Evolutionary conservation across 92 coral and sea anemone genomes (phyloP).

Genomic region (Epizoanthus stellaris): DNA sequence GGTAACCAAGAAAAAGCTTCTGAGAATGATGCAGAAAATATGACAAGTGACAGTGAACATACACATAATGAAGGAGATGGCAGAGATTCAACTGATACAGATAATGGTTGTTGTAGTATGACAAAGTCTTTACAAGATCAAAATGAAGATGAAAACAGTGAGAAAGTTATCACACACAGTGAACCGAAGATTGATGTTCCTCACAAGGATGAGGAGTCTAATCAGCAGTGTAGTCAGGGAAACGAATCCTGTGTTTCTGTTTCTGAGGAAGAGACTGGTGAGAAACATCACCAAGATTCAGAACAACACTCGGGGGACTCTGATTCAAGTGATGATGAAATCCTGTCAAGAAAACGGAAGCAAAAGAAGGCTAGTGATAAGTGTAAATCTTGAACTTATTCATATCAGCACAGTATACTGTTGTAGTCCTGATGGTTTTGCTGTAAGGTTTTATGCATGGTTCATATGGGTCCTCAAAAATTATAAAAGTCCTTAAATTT

Average conservation of each 20-base stretch:
- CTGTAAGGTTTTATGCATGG: too few relatives aligned
- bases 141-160: not conserved
- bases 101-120: not conserved
- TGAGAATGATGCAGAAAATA: not conserved
- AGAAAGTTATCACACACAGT: too few relatives aligned
- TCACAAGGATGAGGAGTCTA: too few relatives aligned
- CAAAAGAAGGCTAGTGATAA: not conserved
- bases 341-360: not conserved
- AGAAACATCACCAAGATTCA: not conserved
- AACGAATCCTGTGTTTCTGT: not conserved
- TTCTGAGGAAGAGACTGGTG: not conserved
- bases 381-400: not conserved
- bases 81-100: not conserved
- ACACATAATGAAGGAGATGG: not conserved
- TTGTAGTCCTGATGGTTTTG: too few relatives aligned
- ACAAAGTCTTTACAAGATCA: not conserved
- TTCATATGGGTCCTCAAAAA: too few relatives aligned
- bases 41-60: not conserved
- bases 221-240: not conserved
- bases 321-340: constrained; percentile 13
- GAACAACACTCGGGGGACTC: not conserved
- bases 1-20: not conserved
- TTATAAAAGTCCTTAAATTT: too few relatives aligned
- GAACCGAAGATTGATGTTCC: not conserved
- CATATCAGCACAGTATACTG: too few relatives aligned